Conservation (phyloP, 2,888 invertebrate species). For the Sinelater perroti region DNA sequence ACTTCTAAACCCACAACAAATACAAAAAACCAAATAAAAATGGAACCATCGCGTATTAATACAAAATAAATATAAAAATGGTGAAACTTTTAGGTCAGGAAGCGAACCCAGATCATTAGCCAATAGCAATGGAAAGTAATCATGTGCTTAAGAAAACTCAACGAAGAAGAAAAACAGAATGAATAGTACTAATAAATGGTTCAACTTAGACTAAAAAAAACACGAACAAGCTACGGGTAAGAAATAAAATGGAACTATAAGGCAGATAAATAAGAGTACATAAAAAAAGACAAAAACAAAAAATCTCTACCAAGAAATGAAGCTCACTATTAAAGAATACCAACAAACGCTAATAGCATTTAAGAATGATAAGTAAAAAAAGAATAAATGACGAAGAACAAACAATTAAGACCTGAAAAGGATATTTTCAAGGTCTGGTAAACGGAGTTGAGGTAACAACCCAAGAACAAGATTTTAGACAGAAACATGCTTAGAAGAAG, state of each 20-base stretch:
- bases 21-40: neutral
- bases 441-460: neutral
- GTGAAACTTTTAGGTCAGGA: neutral
- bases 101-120: neutral
- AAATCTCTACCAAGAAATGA: neutral
- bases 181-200: neutral
- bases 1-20: neutral
- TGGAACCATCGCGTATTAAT: neutral
- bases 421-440: conserved; percentile 1
- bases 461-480: no score
- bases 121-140: neutral
- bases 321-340: conserved; percentile 1
- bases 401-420: neutral
- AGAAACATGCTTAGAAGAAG: no score
- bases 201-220: neutral
- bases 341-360: neutral
- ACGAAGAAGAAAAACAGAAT: neutral
- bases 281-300: neutral
- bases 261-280: neutral
- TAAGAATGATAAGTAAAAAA: neutral
- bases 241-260: neutral
- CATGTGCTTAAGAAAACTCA: neutral
- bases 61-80: neutral
- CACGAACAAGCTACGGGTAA: neutral
- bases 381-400: neutral